phyloP scores from a whole-genome alignment of 2,113 vertebrate genomes.

The Ellobius talpinus region DNA sequence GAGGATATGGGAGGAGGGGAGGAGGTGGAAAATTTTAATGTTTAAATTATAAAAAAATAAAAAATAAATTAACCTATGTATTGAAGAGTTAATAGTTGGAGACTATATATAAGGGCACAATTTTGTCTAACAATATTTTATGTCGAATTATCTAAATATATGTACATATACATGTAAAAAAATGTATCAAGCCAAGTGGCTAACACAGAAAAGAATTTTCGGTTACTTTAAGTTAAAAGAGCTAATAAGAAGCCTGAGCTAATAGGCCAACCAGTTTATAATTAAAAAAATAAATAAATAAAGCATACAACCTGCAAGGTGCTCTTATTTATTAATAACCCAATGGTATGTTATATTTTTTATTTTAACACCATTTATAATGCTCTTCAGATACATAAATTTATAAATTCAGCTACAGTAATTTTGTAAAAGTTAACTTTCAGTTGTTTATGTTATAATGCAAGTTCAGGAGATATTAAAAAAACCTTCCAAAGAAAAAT shows the following conservation, averaged over 20 bases:
- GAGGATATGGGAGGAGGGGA: too few species aligned
- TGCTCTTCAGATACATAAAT: neutral
- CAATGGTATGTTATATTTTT: neutral
- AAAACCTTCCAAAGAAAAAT: constrained; percentile 9
- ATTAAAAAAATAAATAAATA: too few species aligned
- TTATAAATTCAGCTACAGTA: neutral
- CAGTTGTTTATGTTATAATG: neutral
- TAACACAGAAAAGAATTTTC: too few species aligned
- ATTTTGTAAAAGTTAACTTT: neutral
- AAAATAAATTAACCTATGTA: neutral
- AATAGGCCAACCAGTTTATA: too few species aligned
- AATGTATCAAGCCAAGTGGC: too few species aligned
- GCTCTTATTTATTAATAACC: neutral
- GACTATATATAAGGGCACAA: neutral
- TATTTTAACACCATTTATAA: neutral
- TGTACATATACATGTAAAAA: neutral
- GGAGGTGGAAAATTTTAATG: too few species aligned
- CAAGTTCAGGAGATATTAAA: neutral
- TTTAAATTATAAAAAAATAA: too few species aligned
- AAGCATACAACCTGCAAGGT: too few species aligned
- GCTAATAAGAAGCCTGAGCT: too few species aligned
- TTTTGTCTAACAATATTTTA: neutral
- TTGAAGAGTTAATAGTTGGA: neutral
- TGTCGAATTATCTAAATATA: neutral
- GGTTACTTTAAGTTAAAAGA: too few species aligned